Evolutionary conservation across 2,113 vertebrate species (phyloP).

Genomic region (Alectura lathami): DNA sequence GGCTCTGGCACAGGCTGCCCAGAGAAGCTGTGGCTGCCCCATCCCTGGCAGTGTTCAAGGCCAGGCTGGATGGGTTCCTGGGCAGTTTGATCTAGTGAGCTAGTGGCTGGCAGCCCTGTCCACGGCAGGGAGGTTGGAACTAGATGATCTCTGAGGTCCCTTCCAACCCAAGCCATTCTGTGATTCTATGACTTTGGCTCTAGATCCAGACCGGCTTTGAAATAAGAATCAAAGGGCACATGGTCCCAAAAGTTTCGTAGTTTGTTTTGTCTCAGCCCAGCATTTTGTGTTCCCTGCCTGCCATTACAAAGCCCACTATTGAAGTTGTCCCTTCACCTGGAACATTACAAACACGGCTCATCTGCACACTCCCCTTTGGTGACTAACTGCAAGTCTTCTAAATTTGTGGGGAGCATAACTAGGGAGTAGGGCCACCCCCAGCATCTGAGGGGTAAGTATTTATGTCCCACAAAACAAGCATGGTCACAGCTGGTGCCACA

Average conservation of each 20-base stretch:
- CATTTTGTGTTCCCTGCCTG: background rate
- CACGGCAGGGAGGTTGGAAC: too few relatives aligned
- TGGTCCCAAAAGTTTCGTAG: background rate
- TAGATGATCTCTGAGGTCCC: too few relatives aligned
- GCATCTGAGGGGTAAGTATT: background rate
- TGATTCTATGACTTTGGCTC: background rate
- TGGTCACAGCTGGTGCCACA: rapidly evolving
- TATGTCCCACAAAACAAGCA: background rate
- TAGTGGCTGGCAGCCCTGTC: too few relatives aligned
- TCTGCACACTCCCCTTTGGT: background rate
- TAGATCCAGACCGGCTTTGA: background rate
- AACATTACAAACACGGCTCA: background rate
- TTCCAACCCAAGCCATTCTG: too few relatives aligned
- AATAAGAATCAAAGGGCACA: background rate
- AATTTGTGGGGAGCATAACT: background rate
- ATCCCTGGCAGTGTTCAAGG: too few relatives aligned
- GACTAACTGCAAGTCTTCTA: background rate
- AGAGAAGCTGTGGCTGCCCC: too few relatives aligned
- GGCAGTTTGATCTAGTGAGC: too few relatives aligned
- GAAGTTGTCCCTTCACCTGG: background rate
- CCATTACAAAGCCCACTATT: background rate
- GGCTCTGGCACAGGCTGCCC: too few relatives aligned
- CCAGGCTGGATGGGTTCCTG: too few relatives aligned
- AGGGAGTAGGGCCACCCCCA: background rate
- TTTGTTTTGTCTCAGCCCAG: background rate